Base-by-base conservation (phyloP, 2,888 invertebrate species). In the Lithophane ornitopus region DNA sequence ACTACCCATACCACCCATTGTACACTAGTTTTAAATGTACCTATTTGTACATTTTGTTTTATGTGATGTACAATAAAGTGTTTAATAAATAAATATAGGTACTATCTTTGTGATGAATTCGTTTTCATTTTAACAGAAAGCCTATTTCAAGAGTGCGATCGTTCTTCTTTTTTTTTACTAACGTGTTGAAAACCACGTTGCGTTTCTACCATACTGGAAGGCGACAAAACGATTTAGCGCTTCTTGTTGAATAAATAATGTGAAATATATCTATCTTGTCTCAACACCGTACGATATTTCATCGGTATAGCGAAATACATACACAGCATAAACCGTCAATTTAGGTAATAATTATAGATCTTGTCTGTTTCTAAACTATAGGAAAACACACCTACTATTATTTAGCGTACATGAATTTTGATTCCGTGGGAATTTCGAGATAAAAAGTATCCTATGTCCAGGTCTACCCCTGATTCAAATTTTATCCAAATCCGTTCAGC, bases 221-320 rank as follows among this genome's bases (percentile, higher is more conserved):
- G 34, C 11, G 12, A 59, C n/a, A 49, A 74, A 75, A 41, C 14
- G 49, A 16, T n/a, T 39, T 3, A 58, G 58, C 2, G 16, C 26
- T 74, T 39, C 26, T 22, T 56, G 7, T 52, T 79, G 16, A 79
- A 71, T 79, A 34, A 75, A 78, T 70, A 59, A 71, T 70, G 41
- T 12, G 16, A n/a, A 49, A 49, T n/a, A 34, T 34, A 34, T 68
- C 8, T 34, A 19, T 71, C 22, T 19, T 72, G n/a, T 7, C 22
- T 26, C 19, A 39, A 76, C 73, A 34, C 14, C 3, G 11, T 11
- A 3, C 3, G 12, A 44, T 22, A n/a, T 16, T 54, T 28, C 46
- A 46, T 16, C 12, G 34, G 34, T 39, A 34, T 39, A 34, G 4
- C 2, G 34, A 2, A 4, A 34, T 3, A 34, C 12, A 44, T 12